Evolutionary conservation across 2,888 invertebrate genomes (phyloP), one percentile per base, ranked within the genome.

Genomic region (Carterocephalus palaemon): DNA sequence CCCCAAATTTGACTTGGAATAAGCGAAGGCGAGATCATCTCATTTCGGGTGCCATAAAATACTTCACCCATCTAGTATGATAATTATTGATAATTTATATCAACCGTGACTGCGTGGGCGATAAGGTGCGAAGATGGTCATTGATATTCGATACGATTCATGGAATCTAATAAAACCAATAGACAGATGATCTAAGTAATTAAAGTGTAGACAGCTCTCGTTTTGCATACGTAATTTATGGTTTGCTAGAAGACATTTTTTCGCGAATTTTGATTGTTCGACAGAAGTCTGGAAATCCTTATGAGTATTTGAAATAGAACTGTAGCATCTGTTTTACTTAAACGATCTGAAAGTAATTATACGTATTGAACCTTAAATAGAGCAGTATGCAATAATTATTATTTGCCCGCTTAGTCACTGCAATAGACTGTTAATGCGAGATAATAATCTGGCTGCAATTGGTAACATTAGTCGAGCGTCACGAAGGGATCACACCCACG

Each of bases 401-500:
- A 20, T 16, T 37, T 6, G 1, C 13, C 12, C 16, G 20, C n/a
- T n/a, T n/a, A n/a, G n/a, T n/a, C n/a, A n/a, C n/a, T 17, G 29
- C 17, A 29, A 34, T 10, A 23, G 9, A 36, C 10, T 16, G 34
- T 43, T 48, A 43, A 48, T 49, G 52, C 47, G 42, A 51, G 59
- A 67, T 64, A 76, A 74, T 75, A 75, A 76, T 75, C 72, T 75
- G 70, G 70, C 75, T 72, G 69, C 71, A 64, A 78, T 82, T 70
- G 68, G 77, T 78, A 82, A 78, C 75, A 80, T 77, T 79, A 83
- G 76, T 83, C 81, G 80, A 77, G 62, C 82, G 75, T 76, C 70
- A 75, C 71, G 64, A 57, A 60, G 60, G 64, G 62, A 60, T 56
- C 57, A 67, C 75, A 81, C 82, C 82, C 83, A 82, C 80, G 81